phyloP scores from a whole-genome alignment of 2,113 vertebrate genomes.

The Siniperca knerii region DNA sequence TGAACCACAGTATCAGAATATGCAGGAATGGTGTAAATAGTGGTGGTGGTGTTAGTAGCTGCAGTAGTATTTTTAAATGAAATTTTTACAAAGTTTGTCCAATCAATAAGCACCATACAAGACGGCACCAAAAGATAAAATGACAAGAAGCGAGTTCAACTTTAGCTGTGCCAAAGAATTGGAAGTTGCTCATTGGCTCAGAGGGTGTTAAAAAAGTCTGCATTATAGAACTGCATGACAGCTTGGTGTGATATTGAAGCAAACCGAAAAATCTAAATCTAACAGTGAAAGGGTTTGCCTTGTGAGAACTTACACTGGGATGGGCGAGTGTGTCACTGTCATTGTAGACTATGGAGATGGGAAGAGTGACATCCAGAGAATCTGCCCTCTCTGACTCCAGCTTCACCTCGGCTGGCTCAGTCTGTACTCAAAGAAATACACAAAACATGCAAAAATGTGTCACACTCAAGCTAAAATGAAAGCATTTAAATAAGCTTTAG shows the following conservation, averaged over 20 bases:
- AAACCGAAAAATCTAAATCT: neutral
- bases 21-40: constrained; percentile 29
- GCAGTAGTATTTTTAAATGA: constrained; percentile 13
- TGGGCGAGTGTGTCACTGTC: constrained; percentile 93
- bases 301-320: constrained; percentile 88
- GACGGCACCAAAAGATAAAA: constrained; percentile 18
- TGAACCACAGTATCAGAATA: constrained; percentile 15
- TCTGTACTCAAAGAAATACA: constrained; percentile 56
- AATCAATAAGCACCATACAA: neutral
- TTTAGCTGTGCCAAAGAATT: constrained; percentile 1
- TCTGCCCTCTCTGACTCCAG: constrained; percentile 65
- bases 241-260: neutral
- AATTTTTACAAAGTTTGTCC: constrained; percentile 44
- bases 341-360: constrained; percentile 92
- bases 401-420: constrained; percentile 69
- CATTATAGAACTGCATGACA: neutral
- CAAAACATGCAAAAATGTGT: neutral
- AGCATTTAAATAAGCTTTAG: neutral
- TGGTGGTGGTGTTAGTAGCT: constrained; percentile 3
- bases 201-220: constrained; percentile 16
- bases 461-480: neutral
- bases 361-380: constrained; percentile 84
- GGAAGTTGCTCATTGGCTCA: constrained; percentile 7
- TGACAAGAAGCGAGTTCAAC: neutral
- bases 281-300: neutral